A percentile compares a stretch with the other conserved stretches of the same genome.
These are phyloP conservation scores for Phenganax subtilis DNA, from an alignment of 92 coral and sea anemone species.

Conservation along the genomic window DNA sequence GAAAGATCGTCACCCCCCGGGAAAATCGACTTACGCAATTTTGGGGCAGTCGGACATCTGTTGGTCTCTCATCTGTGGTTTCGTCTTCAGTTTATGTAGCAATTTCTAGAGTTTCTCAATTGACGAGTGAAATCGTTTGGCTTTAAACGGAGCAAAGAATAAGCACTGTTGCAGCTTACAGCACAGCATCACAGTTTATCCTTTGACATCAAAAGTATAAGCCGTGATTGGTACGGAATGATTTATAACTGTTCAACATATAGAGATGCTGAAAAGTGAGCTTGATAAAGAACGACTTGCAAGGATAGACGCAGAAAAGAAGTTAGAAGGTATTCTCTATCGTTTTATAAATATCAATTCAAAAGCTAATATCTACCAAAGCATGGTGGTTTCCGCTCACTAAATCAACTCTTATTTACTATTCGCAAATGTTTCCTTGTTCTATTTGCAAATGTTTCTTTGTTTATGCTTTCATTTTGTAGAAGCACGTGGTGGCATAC, in stretches of 20 bases:
- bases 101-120: no score
- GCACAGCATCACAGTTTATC: not conserved
- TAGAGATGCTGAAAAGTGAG: slow-evolving; percentile 77
- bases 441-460: not conserved
- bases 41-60: no score
- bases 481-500: slow-evolving; percentile 99
- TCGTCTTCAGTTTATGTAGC: no score
- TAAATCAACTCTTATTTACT: not conserved
- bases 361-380: no score
- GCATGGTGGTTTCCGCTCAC: no score
- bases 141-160: no score
- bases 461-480: slow-evolving; percentile 27
- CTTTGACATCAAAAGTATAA: not conserved
- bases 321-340: slow-evolving; percentile 66
- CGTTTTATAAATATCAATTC: no score
- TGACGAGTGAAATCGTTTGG: no score
- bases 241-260: not conserved
- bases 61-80: no score
- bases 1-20: no score
- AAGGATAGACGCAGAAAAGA: slow-evolving; percentile 89
- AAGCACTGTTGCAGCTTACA: no score
- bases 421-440: not conserved
- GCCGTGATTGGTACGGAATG: not conserved
- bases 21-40: no score
- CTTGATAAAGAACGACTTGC: slow-evolving; percentile 76